Percentiles rank a stretch among this genome's conserved stretches.
Evolutionary conservation across 1,140 invertebrate species (phyloP).

Genomic region (Cyclargus thomasi): DNA sequence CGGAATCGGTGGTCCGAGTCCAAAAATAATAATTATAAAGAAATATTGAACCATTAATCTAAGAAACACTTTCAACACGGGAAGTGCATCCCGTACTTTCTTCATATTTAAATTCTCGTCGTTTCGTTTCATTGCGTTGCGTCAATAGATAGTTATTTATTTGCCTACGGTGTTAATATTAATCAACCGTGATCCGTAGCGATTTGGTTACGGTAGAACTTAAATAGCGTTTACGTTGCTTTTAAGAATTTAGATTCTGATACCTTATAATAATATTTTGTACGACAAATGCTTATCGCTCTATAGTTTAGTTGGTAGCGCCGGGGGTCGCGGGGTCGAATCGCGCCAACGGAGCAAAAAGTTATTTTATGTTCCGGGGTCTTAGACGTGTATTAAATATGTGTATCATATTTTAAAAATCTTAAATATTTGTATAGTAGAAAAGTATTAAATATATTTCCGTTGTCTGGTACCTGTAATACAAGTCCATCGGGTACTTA

Average conservation of each 20-base stretch:
- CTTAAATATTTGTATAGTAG: too few species aligned
- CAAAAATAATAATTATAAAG: not conserved
- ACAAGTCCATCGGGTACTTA: too few species aligned
- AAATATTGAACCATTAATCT: conserved; percentile 1
- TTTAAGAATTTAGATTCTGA: not conserved
- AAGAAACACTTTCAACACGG: not conserved
- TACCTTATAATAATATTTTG: too few species aligned
- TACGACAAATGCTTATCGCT: too few species aligned
- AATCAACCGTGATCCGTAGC: conserved; percentile 29
- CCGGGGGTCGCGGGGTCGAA: too few species aligned
- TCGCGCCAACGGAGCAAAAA: too few species aligned
- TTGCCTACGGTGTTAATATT: conserved; percentile 19
- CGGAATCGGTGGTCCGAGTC: not conserved
- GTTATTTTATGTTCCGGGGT: too few species aligned
- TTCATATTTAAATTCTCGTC: conserved; percentile 1
- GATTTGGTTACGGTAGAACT: conserved; percentile 15
- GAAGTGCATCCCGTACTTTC: conserved; percentile 5
- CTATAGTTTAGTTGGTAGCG: too few species aligned
- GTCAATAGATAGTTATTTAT: conserved; percentile 24
- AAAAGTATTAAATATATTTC: too few species aligned
- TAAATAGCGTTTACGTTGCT: not conserved
- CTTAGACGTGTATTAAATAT: too few species aligned
- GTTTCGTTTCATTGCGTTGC: conserved; percentile 27
- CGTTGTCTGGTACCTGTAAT: too few species aligned
- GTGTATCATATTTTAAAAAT: too few species aligned